These are phyloP conservation scores for Myrmecobius fasciatus DNA, from an alignment of 2,113 vertebrate species.

Conservation along the genomic window DNA sequence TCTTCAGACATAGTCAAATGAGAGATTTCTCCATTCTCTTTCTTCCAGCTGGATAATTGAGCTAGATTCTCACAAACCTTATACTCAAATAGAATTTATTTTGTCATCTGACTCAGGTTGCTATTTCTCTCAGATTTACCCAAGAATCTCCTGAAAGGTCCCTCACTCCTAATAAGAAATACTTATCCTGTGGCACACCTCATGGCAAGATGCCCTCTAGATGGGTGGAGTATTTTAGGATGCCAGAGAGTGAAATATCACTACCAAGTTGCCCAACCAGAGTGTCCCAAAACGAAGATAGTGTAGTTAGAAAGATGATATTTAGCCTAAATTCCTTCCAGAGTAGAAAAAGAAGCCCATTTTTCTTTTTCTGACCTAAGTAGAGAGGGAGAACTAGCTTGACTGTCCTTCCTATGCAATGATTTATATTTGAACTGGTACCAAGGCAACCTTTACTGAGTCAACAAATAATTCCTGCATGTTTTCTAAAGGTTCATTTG, in stretches of 20 bases:
- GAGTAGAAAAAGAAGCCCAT: not conserved
- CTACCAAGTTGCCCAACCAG: not conserved
- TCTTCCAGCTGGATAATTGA: not conserved
- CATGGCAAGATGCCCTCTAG: not conserved
- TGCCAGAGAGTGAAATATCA: not conserved
- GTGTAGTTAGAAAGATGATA: not conserved
- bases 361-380: not conserved
- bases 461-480: not conserved
- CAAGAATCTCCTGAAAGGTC: not conserved
- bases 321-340: not conserved
- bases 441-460: not conserved
- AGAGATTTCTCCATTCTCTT: not conserved
- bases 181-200: not conserved
- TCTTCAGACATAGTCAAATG: not conserved
- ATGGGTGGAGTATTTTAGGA: not conserved
- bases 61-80: not conserved
- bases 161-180: not conserved
- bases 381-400: not conserved
- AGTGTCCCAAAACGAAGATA: not conserved
- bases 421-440: not conserved
- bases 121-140: not conserved
- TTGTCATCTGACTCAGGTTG: not conserved
- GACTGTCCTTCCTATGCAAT: not conserved
- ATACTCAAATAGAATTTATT: not conserved
- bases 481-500: not conserved